Evolutionary conservation across 2,797 vertebrate species (phyloP).

Genomic region (Tinamus major): DNA sequence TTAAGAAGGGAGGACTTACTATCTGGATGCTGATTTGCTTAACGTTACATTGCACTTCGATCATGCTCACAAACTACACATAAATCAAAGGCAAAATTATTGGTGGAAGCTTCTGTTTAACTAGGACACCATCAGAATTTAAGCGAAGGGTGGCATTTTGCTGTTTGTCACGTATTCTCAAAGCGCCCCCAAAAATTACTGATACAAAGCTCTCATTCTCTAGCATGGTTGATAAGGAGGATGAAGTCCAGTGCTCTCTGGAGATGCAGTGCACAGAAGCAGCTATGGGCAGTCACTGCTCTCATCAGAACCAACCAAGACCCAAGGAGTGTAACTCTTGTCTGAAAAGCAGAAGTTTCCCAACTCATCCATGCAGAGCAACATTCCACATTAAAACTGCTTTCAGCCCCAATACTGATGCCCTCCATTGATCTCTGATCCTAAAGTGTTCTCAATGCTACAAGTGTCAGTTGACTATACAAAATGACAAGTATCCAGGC

Average conservation of each 20-base stretch:
- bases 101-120: neutral
- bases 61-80: conserved; percentile 13
- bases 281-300: neutral
- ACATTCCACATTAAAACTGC: neutral
- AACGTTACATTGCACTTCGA: neutral
- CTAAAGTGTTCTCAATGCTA: neutral
- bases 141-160: neutral
- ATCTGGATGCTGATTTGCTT: conserved; percentile 13
- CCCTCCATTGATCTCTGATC: neutral
- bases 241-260: neutral
- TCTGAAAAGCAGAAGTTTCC: neutral
- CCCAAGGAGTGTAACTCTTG: neutral
- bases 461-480: conserved; percentile 38
- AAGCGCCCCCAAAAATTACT: neutral
- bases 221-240: neutral
- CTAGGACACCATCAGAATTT: neutral
- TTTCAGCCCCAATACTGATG: neutral
- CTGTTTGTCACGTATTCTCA: neutral
- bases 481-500: conserved; percentile 61
- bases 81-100: neutral
- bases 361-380: neutral
- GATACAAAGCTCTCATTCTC: neutral
- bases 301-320: neutral
- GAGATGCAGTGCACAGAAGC: neutral
- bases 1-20: conserved; percentile 17